Evolutionary conservation across 1,140 invertebrate genomes (phyloP).

Genomic region (Megathymus violae): DNA sequence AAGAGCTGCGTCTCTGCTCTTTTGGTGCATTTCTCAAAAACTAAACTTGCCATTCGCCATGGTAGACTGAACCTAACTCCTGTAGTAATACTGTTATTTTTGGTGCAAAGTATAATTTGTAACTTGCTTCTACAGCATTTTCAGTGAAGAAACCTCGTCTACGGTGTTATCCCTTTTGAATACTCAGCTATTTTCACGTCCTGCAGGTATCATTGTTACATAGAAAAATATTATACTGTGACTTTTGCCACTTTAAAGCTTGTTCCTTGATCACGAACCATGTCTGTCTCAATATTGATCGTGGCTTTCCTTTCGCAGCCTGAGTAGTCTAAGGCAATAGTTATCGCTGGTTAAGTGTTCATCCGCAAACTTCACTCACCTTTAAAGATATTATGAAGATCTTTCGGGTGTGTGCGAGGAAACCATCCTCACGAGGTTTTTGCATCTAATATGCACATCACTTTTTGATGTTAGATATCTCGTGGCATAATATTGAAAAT

Average conservation of each 20-base stretch:
- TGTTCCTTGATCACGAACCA: too few relatives aligned
- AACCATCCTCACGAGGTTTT: too few relatives aligned
- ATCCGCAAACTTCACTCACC: too few relatives aligned
- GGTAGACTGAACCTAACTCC: slow-evolving; percentile 27
- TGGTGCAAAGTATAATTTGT: slow-evolving; percentile 9
- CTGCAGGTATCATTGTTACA: slow-evolving; percentile 34
- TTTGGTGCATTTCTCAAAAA: slow-evolving; percentile 37
- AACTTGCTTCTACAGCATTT: slow-evolving; percentile 22
- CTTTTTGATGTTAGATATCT: too few relatives aligned
- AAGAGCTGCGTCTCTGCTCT: slow-evolving; percentile 43
- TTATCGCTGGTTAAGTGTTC: too few relatives aligned
- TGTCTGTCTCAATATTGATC: too few relatives aligned
- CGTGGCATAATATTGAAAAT: too few relatives aligned
- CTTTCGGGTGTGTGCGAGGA: too few relatives aligned
- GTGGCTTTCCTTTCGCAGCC: too few relatives aligned
- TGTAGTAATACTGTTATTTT: neutral
- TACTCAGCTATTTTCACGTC: slow-evolving; percentile 38
- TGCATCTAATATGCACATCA: too few relatives aligned
- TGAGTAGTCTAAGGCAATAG: too few relatives aligned
- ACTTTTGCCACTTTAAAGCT: neutral
- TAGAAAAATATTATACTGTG: slow-evolving; percentile 15
- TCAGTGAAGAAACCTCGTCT: slow-evolving; percentile 42
- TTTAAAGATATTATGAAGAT: too few relatives aligned
- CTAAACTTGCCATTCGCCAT: neutral
- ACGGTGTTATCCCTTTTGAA: slow-evolving; percentile 41